Evolutionary conservation across 2,113 vertebrate genomes (phyloP), one percentile per base, ranked within the genome.

Genomic region (Mobula birostris): DNA sequence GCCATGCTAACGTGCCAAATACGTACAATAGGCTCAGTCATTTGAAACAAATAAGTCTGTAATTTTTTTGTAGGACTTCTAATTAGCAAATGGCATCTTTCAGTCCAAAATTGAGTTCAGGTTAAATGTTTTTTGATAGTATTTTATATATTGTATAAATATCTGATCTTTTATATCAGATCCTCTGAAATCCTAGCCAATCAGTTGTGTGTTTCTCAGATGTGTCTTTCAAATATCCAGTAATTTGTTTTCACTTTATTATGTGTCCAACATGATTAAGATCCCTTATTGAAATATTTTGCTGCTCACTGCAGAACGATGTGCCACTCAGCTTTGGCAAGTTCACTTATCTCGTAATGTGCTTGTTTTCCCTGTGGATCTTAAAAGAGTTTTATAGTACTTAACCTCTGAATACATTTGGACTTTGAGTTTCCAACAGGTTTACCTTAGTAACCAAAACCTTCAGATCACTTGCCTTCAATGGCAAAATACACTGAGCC

Each of bases 261-360:
- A 7, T 56, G 48, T 63, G 56, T 87, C 83, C 58, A 61, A 66
- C 61, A n/a, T 32, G 61, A 90, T 90, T 88, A 88, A 8, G 56
- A 61, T 61, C 61, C n/a, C 85, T 87, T n/a, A 88, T 87, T 56
- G 66, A 90, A 66, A 66, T 66, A 19, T n/a, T 92, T 92, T n/a
- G 66, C 63, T 91, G 40, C 40, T 91, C n/a, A 91, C 29, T 91
- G 66, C 17, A 17, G 68, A 70, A 2, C 9, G 68, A 70, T 48
- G 9, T 70, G 68, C 19, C 19, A 74, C 27, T 40, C 29, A 36
- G n/a, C 14, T 66, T 32, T 21, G 8, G 90, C 5, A 29, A 74
- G 32, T 70, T 66, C 87, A 68, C n/a, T 29, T 61, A 48, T 48
- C 48, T 48, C 48, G 48, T 48, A 70, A 68, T 40, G 63, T 70